Percentiles rank a stretch among this genome's conserved stretches.
Conservation (phyloP, 92 coral and sea anemone genomes). For the Epizoanthus fatuus region DNA sequence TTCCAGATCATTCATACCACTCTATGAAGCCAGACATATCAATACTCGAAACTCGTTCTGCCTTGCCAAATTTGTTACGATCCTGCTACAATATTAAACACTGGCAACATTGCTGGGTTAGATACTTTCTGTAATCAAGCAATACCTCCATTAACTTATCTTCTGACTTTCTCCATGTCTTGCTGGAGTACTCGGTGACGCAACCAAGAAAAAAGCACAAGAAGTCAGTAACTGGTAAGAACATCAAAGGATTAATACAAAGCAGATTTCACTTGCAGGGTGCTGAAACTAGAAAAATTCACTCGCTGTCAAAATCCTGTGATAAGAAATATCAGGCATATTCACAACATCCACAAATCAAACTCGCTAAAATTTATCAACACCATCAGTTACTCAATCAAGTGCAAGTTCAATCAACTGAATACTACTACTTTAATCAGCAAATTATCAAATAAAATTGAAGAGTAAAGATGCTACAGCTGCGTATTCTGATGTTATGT, state of each 20-base stretch:
- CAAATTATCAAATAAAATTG: no score
- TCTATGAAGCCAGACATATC: background rate
- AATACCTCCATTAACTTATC: constrained; percentile 41
- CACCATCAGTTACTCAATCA: no score
- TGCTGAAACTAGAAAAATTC: no score
- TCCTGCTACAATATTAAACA: background rate
- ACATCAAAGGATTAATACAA: background rate
- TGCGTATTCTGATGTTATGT: no score
- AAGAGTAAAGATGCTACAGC: no score
- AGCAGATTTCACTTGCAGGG: background rate
- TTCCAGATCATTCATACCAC: background rate
- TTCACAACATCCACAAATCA: no score
- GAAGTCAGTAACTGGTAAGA: constrained; percentile 13
- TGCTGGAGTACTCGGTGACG: constrained; percentile 34
- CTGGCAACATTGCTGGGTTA: constrained; percentile 16
- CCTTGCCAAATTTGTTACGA: background rate
- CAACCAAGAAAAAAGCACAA: constrained; percentile 42
- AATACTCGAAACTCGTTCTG: background rate
- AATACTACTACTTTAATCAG: no score
- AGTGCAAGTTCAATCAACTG: no score
- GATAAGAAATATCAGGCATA: no score
- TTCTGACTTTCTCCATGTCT: constrained; percentile 27
- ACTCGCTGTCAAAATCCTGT: no score
- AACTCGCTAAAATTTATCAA: no score
- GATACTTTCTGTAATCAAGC: constrained; percentile 33